Base-by-base conservation (phyloP, 2,113 vertebrate genomes). In the Motacilla tschutschensis region DNA sequence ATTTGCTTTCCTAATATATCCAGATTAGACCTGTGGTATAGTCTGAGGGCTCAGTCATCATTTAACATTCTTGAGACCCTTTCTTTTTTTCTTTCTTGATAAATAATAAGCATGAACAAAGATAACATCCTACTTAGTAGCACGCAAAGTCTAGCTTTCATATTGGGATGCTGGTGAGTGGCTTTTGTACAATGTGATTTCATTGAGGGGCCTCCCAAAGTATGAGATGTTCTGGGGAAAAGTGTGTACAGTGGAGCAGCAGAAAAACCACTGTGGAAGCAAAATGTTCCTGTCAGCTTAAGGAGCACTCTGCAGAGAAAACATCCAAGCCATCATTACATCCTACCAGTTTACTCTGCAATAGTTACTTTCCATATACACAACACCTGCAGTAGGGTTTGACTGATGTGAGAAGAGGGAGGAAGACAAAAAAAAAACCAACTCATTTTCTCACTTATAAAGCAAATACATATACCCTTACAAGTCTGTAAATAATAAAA, bases 161-260 rank as follows among this genome's bases (percentile, higher is more conserved):
- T 58, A 64, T 9, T 38, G 57, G 6, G 18, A 17, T 70, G 4
- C 10, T 65, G 6, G 5, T 48, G 58, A 46, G 5, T 4, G 3
- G 2, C 2, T 55, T 79, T 64, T 50, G 3, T 17, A 55, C 22
- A 76, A 29, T 10, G 4, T 38, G 22, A 11, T 41, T 62, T 62
- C 75, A 18, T 19, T 1, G 1, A 48, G 25, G 2, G 5, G 2
- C 2, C 6, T 72, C 51, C 12, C 15, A 79, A 55, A 36, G 50
- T 8, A 10, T 8, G 6, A 51, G 14, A 18, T 8, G 5, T 20
- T 8, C 17, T 78, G 29, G 8, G 5, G 9, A 62, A 53, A 71
- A 38, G 0, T 6, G 3, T 0, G 0, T 3, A 26, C 6, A 29
- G 10, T 35, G 14, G 9, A 76, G 72, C 4, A 60, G 6, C 8